Evolutionary conservation across 2,888 invertebrate species (phyloP), one percentile per base, ranked within the genome.

Genomic region (Volucella bombylans): DNA sequence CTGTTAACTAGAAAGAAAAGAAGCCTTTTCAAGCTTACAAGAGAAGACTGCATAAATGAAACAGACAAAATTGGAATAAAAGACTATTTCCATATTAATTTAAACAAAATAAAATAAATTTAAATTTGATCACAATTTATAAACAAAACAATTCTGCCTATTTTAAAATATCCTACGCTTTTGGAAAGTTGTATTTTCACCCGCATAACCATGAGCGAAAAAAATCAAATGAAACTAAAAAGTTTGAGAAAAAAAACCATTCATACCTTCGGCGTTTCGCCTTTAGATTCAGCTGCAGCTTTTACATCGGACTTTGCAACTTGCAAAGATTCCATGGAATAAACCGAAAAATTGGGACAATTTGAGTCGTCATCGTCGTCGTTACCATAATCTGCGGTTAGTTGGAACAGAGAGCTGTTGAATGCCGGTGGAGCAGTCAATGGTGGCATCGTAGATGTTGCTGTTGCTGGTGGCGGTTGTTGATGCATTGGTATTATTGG

Each of bases 271-370:
- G 89, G 87, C 43, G 87, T 73, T 23, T 82, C 82, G 57, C 86
- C 87, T 76, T 86, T 87, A 47, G 86, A 73, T 71, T 76, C 38
- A 59, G 77, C 79, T 39, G 87, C 74, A 39, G 71, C 11, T 54
- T 62, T 79, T 49, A 90, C 89, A 39, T 90, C 88, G 39, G 89
- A 89, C 81, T 90, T 90, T 12, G 92, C 92, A 72, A 92, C 90
- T 86, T 95, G 95, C 89, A 96, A 95, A 81, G 96, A 96, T 88
- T 96, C 94, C 9, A 95, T 95, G 0, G 97, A 97, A 91, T 97
- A 97, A 87, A 97, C 95, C 11, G 95, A 95, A 90, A 96, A 96
- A 91, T 97, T 97, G 4, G 97, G 97, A 90, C 96, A 97, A 88
- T 95, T 96, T 1, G 95, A 95, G 71, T 94, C 94, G n/a, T 93